These are phyloP conservation scores for Thelaira solivaga DNA, from an alignment of 2,888 invertebrate species.

Conservation along the genomic window DNA sequence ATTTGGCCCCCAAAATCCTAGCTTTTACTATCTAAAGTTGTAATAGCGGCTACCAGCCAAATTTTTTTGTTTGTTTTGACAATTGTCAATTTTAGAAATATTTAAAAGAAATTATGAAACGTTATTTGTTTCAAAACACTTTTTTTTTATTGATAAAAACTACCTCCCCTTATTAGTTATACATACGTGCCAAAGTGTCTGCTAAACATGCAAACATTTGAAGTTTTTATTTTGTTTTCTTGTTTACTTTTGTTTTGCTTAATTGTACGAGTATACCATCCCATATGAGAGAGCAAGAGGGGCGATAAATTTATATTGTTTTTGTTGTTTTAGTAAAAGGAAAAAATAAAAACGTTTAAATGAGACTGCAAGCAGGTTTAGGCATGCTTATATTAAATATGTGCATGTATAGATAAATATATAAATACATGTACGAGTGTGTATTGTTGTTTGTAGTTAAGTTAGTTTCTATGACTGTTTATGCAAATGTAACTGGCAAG, in stretches of 20 bases:
- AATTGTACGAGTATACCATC: background rate
- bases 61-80: no score
- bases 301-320: background rate
- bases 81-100: no score
- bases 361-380: conserved; percentile 13
- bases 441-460: no score
- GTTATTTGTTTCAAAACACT: no score
- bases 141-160: background rate
- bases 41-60: no score
- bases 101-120: no score
- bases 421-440: background rate
- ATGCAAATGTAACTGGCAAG: conserved; percentile 44
- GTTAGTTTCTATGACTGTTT: conserved; percentile 2
- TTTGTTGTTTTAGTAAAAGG: background rate
- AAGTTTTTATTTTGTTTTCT: background rate
- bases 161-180: background rate
- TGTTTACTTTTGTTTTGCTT: background rate
- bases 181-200: conserved; percentile 42
- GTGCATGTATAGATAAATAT: no score
- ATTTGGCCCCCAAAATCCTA: no score
- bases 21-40: no score
- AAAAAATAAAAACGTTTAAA: background rate
- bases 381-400: background rate
- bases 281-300: background rate
- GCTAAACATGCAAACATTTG: conserved; percentile 47